These are phyloP conservation scores for Periplaneta americana DNA, from an alignment of 1,140 invertebrate genomes.

Conservation along the genomic window DNA sequence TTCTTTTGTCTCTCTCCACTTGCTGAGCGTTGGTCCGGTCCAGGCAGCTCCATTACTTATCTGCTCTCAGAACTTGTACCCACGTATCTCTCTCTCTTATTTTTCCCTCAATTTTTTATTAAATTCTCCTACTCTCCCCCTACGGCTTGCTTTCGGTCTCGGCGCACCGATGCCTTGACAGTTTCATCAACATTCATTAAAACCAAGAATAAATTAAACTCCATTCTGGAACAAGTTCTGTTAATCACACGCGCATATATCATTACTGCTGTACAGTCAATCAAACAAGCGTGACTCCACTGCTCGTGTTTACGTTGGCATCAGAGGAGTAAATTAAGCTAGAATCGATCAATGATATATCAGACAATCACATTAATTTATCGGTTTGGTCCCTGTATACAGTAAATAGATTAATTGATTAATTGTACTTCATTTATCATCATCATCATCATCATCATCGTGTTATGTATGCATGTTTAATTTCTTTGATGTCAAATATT, in stretches of 20 bases:
- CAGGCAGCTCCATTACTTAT: not conserved
- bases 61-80: not conserved
- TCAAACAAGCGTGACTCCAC: not conserved
- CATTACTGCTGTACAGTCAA: not conserved
- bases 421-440: too few relatives aligned
- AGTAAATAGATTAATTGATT: too few relatives aligned
- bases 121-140: not conserved
- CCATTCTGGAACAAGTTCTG: not conserved
- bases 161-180: constrained; percentile 3
- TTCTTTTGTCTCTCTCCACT: not conserved
- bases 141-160: not conserved
- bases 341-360: too few relatives aligned
- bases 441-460: too few relatives aligned
- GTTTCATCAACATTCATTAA: constrained; percentile 13
- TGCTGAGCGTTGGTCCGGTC: not conserved
- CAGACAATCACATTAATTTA: too few relatives aligned
- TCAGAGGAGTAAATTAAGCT: too few relatives aligned
- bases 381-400: too few relatives aligned
- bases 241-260: not conserved
- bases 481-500: too few relatives aligned
- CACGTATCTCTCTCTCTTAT: not conserved
- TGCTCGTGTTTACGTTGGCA: too few relatives aligned
- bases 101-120: not conserved
- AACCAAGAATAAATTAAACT: constrained; percentile 8
- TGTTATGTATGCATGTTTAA: too few relatives aligned